A percentile compares a stretch with the other conserved stretches of the same genome.
Evolutionary conservation across 2,113 vertebrate genomes (phyloP).

Genomic region (Indri indri): DNA sequence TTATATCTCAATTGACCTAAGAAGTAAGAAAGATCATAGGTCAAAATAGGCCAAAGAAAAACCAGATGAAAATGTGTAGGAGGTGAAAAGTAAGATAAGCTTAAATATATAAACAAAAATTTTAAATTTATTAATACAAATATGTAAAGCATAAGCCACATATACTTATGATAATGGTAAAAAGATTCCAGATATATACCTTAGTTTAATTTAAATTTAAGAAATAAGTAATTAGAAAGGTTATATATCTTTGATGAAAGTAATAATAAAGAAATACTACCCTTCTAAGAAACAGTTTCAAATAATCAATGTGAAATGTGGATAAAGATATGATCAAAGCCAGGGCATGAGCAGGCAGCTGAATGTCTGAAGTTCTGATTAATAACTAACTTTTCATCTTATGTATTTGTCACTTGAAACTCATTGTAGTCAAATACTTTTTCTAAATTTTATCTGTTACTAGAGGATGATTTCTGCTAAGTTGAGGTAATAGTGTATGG

Average conservation of each 20-base stretch:
- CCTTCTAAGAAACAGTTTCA: neutral
- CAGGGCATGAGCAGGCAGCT: too few relatives aligned
- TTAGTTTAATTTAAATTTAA: neutral
- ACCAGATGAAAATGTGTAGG: neutral
- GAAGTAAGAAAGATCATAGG: neutral
- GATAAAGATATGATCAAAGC: neutral
- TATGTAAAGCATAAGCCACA: neutral
- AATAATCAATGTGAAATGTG: neutral
- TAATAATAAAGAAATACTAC: neutral
- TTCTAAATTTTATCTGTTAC: neutral
- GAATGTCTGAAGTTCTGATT: neutral
- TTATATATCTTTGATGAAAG: slow-evolving; percentile 19
- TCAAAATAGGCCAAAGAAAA: neutral
- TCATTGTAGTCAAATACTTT: slow-evolving; percentile 2
- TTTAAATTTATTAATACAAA: neutral
- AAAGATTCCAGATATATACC: neutral
- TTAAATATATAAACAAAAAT: neutral
- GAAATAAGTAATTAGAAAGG: neutral
- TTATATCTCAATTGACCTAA: neutral
- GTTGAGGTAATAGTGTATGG: neutral
- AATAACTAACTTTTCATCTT: neutral
- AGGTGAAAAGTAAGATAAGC: neutral
- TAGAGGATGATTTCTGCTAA: neutral
- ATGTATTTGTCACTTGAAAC: neutral
- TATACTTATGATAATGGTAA: neutral